These are phyloP conservation scores for Cyprinodon brontotheroides DNA, from an alignment of 2,113 vertebrate species.

Conservation along the genomic window DNA sequence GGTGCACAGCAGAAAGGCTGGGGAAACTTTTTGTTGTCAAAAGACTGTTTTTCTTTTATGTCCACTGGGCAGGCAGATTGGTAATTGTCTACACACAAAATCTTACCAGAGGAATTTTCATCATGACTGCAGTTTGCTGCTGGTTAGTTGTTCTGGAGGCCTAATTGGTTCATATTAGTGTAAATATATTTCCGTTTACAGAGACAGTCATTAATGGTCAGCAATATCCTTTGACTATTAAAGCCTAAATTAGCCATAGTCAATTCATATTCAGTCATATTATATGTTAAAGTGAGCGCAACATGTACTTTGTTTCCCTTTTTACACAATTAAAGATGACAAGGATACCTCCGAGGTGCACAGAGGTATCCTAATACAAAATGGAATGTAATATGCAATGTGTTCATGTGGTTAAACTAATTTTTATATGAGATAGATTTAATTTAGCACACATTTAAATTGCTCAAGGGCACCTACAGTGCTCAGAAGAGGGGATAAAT, in stretches of 20 bases:
- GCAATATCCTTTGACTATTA: slow-evolving; percentile 18
- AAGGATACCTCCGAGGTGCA: slow-evolving; percentile 38
- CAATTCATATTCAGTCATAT: slow-evolving; percentile 32
- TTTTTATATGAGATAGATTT: slow-evolving; percentile 33
- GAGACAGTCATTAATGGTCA: no score
- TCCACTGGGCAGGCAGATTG: slow-evolving; percentile 19
- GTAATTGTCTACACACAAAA: not conserved
- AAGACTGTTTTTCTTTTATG: slow-evolving; percentile 2
- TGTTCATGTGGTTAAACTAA: slow-evolving; percentile 34
- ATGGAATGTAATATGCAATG: slow-evolving; percentile 21
- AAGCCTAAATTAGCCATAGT: slow-evolving; percentile 36
- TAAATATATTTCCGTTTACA: slow-evolving; percentile 22
- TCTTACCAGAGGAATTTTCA: slow-evolving; percentile 21
- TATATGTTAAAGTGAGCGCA: slow-evolving; percentile 27
- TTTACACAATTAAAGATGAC: slow-evolving; percentile 45
- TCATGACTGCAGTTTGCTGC: slow-evolving; percentile 53
- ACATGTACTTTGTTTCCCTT: slow-evolving; percentile 50
- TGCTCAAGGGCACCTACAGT: slow-evolving; percentile 20
- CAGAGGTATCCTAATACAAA: slow-evolving; percentile 6
- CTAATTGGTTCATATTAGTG: slow-evolving; percentile 67
- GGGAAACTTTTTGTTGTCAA: slow-evolving; percentile 5
- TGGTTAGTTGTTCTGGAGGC: slow-evolving; percentile 45
- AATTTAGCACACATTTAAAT: slow-evolving; percentile 35
- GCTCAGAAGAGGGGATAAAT: slow-evolving; percentile 33
- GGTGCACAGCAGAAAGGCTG: no score